Evolutionary conservation across 2,113 vertebrate species (phyloP).

Genomic region (Nycticebus coucang): DNA sequence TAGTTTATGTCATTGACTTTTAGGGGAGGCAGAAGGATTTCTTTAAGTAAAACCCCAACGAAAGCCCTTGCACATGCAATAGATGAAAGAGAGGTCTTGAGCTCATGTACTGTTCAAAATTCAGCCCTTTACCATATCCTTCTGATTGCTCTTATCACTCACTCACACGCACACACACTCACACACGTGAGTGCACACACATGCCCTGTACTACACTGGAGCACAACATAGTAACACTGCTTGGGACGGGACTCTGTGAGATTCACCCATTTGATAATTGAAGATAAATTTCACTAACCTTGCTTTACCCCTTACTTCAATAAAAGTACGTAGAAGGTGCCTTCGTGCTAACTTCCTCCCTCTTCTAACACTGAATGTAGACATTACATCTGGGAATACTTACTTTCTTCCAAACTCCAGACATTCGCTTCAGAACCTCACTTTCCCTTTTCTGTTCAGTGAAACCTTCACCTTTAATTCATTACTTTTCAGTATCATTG

Average conservation of each 20-base stretch:
- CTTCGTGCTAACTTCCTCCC: neutral
- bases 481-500: neutral
- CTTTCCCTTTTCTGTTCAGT: neutral
- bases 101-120: neutral
- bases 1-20: neutral
- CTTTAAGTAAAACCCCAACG: neutral
- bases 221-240: neutral
- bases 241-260: neutral
- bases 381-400: neutral
- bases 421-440: neutral
- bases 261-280: conserved; percentile 4
- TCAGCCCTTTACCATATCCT: neutral
- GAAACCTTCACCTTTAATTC: neutral
- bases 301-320: neutral
- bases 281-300: neutral
- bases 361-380: neutral
- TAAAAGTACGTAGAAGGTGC: neutral
- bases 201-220: neutral
- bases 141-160: neutral
- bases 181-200: neutral
- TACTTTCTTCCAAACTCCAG: neutral
- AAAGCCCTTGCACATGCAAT: neutral
- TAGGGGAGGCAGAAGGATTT: neutral
- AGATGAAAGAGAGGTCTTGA: neutral
- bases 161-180: neutral